Conservation (phyloP, 92 coral and sea anemone species). For the Meandrina meandrites region DNA sequence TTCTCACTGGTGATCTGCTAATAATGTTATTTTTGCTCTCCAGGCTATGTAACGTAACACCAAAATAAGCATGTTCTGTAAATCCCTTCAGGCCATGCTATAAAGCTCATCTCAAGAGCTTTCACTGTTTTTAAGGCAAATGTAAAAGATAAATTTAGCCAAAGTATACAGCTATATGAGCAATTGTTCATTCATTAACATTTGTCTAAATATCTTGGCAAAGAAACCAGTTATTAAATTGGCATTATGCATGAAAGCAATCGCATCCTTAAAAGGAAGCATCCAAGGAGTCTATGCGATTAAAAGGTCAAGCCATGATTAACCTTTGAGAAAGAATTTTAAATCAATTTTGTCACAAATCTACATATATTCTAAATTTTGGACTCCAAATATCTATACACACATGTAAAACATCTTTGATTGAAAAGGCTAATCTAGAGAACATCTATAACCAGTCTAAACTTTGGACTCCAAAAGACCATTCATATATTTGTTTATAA, state of each 20-base stretch:
- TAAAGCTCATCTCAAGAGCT: not conserved
- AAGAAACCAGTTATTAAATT: not conserved
- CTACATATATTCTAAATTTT: not conserved
- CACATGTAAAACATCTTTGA: not conserved
- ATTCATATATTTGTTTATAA: not conserved
- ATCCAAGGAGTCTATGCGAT: not conserved
- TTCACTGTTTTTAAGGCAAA: not conserved
- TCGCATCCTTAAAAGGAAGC: not conserved
- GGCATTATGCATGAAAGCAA: not conserved
- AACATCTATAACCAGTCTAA: too few relatives aligned
- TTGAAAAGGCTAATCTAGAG: too few relatives aligned
- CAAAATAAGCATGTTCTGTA: not conserved
- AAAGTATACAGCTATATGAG: not conserved
- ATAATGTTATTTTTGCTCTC: not conserved
- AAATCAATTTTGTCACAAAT: not conserved
- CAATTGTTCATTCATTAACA: too few relatives aligned
- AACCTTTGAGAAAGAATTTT: not conserved
- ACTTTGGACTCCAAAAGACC: constrained; percentile 6
- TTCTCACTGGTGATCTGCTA: not conserved
- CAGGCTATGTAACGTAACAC: not conserved
- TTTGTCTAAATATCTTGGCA: too few relatives aligned
- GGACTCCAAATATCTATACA: not conserved
- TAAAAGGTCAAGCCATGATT: not conserved
- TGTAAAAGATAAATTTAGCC: not conserved
- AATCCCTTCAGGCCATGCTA: not conserved